These are phyloP conservation scores for Murina feae DNA, from an alignment of 2,113 vertebrate genomes.

Conservation along the genomic window DNA sequence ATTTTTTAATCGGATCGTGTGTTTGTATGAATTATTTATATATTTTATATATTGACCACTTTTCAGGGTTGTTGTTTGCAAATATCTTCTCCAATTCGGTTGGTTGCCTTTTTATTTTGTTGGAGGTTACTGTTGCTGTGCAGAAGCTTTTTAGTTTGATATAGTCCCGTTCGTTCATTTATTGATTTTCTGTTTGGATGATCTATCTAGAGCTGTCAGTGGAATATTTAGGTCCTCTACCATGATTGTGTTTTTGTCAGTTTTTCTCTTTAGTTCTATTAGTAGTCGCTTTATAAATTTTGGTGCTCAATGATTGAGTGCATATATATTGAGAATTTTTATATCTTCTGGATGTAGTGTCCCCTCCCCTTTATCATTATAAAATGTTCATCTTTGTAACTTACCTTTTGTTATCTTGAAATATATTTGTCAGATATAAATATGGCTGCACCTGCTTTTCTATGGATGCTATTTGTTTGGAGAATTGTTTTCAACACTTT, in stretches of 20 bases:
- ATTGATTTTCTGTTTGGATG: background rate
- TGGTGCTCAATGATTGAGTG: background rate
- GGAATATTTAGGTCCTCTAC: background rate
- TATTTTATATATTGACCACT: background rate
- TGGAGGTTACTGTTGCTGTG: background rate
- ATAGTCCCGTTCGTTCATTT: background rate
- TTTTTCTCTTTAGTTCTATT: background rate
- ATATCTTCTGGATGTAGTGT: background rate
- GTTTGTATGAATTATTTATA: background rate
- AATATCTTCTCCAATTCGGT: background rate
- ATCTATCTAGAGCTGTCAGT: background rate
- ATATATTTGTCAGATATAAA: background rate
- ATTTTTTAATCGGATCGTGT: background rate
- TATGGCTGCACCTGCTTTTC: background rate
- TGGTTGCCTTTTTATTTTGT: background rate
- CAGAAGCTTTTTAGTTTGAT: too few relatives aligned
- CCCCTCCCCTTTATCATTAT: background rate
- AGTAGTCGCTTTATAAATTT: background rate
- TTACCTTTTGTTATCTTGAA: background rate
- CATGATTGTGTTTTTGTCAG: background rate
- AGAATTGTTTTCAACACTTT: too few relatives aligned
- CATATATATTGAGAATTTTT: background rate
- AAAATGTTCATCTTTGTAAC: too few relatives aligned
- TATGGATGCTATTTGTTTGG: too few relatives aligned
- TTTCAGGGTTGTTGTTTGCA: background rate